Conservation (phyloP, 2,888 invertebrate genomes). For the Cepaea hortensis region DNA sequence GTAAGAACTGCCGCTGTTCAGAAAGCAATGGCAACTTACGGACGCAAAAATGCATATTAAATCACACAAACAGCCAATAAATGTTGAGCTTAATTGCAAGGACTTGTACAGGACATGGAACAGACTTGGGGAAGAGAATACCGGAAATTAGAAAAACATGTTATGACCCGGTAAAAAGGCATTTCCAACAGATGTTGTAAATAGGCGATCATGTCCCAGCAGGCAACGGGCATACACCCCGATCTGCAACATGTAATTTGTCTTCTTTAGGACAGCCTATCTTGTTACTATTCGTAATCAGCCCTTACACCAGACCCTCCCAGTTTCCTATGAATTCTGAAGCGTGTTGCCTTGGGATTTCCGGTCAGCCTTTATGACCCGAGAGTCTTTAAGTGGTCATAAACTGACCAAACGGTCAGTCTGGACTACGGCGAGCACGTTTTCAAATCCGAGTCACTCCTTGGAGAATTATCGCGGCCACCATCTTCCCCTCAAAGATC, state of each 20-base stretch:
- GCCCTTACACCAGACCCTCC: background rate
- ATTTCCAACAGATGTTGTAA: constrained; percentile 7
- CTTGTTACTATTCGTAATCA: too few species aligned
- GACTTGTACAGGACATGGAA: too few species aligned
- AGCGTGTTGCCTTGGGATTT: background rate
- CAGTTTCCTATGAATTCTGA: background rate
- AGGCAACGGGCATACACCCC: background rate
- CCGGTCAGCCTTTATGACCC: background rate
- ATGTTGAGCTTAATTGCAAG: too few species aligned
- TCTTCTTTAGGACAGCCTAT: background rate
- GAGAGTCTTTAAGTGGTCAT: background rate
- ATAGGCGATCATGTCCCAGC: background rate
- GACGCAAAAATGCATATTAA: too few species aligned
- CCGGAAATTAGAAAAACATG: too few species aligned
- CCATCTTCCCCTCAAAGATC: background rate
- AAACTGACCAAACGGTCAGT: background rate
- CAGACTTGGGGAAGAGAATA: too few species aligned
- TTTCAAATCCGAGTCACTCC: constrained; percentile 2
- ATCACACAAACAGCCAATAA: too few species aligned
- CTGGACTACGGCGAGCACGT: background rate
- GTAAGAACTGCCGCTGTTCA: too few species aligned
- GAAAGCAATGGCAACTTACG: too few species aligned
- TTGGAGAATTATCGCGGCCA: background rate
- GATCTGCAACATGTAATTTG: constrained; percentile 19
- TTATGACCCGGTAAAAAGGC: too few species aligned